Evolutionary conservation across 2,113 vertebrate genomes (phyloP).

Genomic region (Calypte anna): DNA sequence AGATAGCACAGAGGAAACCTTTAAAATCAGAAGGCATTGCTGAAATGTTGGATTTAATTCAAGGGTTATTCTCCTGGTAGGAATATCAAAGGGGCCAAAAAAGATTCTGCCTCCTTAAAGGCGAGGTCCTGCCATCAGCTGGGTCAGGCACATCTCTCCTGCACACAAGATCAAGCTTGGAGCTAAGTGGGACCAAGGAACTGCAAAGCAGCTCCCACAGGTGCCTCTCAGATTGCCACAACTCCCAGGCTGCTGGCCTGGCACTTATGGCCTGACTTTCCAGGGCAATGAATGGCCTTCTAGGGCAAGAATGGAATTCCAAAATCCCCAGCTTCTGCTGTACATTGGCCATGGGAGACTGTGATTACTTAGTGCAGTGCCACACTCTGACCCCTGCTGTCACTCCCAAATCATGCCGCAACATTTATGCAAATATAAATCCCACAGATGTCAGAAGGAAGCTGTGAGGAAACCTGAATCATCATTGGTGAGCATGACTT

Average conservation of each 20-base stretch:
- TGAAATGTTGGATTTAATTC: not conserved
- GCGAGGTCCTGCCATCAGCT: not conserved
- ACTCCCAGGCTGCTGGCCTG: not conserved
- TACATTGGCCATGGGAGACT: accelerated
- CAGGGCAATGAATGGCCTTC: not conserved
- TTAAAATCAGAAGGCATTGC: not conserved
- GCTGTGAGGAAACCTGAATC: not conserved
- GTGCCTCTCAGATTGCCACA: not conserved
- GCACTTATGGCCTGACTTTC: not conserved
- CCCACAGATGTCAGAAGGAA: not conserved
- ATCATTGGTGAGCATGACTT: not conserved
- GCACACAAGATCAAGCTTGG: not conserved
- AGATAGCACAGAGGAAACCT: not conserved
- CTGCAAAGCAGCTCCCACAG: not conserved
- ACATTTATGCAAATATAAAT: not conserved
- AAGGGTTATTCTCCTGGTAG: not conserved
- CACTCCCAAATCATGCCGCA: not conserved
- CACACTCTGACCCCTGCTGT: not conserved
- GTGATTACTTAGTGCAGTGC: not conserved
- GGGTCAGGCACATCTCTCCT: not conserved
- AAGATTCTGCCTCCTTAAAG: not conserved
- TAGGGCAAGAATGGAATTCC: not conserved
- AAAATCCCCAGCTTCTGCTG: not conserved
- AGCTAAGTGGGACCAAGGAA: not conserved
- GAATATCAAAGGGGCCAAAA: not conserved